Base-by-base conservation (phyloP, 2,113 vertebrate genomes). In the Tauraco erythrolophus region DNA sequence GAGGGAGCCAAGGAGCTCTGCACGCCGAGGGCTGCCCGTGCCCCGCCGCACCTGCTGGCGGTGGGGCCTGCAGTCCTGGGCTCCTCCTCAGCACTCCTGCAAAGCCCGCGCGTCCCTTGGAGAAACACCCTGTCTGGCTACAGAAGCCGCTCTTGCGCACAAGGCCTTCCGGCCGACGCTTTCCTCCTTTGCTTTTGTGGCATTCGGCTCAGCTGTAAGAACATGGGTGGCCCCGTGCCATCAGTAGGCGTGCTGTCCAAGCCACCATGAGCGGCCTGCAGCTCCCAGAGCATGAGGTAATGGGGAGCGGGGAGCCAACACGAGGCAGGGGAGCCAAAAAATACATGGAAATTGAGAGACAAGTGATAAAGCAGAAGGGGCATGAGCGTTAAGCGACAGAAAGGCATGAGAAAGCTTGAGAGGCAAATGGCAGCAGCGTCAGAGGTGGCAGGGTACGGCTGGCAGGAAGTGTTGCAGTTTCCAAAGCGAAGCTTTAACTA, bases 251-350 rank as follows among this genome's bases (percentile, higher is more conserved):
- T 4, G 0, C 61, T 5, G 78, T 35, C 92, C 84, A 17, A 88
- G 82, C 25, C 88, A 82, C 84, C 81, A 69, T 8, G 64, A 17
- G 5, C 85, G 27, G 88, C 88, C 77, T 0, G 0, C 16, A 31
- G 88, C 92, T 90, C 92, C 95, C 64, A 10, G 68, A 60, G 50
- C 66, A 19, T 94, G 91, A 97, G 91, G 89, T 89, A 81, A 96
- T 56, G 77, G 89, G 25, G 76, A 95, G 76, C 72, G 30, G 68
- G 60, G 64, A 89, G 94, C 89, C 95, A 96, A 25, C 13, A 5
- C 0, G 0, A 28, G 86, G 60, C 68, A 11, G 1, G 5, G 33
- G 68, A 75, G 95, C 94, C 95, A 95, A 87, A 81, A 91, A 51
- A 13, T 5, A 75, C 84, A 78, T 23, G 68, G 60, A 66, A 62